These are phyloP conservation scores for Phyto melanocephala DNA, from an alignment of 2,888 invertebrate genomes.

Conservation along the genomic window DNA sequence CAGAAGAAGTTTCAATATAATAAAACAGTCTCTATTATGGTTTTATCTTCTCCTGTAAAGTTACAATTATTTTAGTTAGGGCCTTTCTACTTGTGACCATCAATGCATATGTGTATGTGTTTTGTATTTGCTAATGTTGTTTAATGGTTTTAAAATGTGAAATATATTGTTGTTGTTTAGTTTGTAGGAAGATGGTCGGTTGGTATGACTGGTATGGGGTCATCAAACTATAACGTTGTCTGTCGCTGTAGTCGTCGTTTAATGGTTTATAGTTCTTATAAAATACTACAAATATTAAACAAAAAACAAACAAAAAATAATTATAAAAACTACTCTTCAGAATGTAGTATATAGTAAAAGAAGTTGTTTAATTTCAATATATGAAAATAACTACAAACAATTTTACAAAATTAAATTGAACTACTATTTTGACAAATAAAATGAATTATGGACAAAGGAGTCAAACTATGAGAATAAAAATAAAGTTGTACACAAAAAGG, in stretches of 20 bases:
- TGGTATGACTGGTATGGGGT: slow-evolving; percentile 44
- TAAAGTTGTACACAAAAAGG: neutral
- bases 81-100: no score
- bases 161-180: neutral
- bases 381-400: neutral
- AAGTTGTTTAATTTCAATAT: slow-evolving; percentile 52
- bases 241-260: slow-evolving; percentile 14
- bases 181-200: slow-evolving; percentile 23
- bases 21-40: no score
- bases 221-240: slow-evolving; percentile 57
- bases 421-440: slow-evolving; percentile 34
- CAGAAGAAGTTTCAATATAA: no score
- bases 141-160: slow-evolving; percentile 36
- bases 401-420: slow-evolving; percentile 30
- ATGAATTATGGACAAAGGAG: slow-evolving; percentile 3
- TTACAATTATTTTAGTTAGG: no score
- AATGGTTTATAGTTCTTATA: slow-evolving; percentile 34
- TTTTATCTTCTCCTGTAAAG: no score
- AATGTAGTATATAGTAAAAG: slow-evolving; percentile 41
- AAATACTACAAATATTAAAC: slow-evolving; percentile 9
- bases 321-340: slow-evolving; percentile 32
- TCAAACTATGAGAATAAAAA: neutral
- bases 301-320: slow-evolving; percentile 22
- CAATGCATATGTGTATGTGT: neutral
- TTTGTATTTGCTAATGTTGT: slow-evolving; percentile 14